Evolutionary conservation across 2,888 invertebrate species (phyloP), one percentile per base, ranked within the genome.

Genomic region (Elmis aenea): DNA sequence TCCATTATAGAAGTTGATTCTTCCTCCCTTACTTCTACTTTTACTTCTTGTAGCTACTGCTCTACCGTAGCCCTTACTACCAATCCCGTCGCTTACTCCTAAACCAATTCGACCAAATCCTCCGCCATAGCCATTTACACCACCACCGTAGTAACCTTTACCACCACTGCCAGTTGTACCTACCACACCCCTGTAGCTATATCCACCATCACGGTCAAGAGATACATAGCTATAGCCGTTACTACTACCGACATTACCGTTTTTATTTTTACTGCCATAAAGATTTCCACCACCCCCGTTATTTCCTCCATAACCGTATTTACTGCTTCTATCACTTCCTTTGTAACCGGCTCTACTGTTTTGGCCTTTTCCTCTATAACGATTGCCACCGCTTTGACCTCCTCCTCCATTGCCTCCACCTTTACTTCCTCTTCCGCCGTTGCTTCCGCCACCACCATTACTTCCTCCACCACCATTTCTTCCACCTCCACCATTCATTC

Each of bases 221-320:
- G 16, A 9, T n/a, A 12, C 32, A 32, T 26, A 31, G 38, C n/a
- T 26, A 38, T 14, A 12, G 12, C 1, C 26, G 5, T 13, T 31
- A 27, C 15, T 13, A 13, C 13, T 13, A 26, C 14, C 8, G 29
- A 14, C 23, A 1, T 8, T 23, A 26, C 26, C 26, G 5, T 26
- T 26, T 6, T 13, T 13, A 26, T 13, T 8, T 13, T 26, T 10
- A 13, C 5, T 4, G 3, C 3, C 11, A 3, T 12, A 9, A n/a
- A 5, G 5, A 24, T 24, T 10, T 5, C 10, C n/a, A 5, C 24
- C 24, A 8, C 6, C 5, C 10, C 5, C 8, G 10, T 9, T 9
- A 24, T 10, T 5, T 24, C 24, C 9, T 11, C 26, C 26, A 11
- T 3, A 9, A 11, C 13, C n/a, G 4, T n/a, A n/a, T n/a, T n/a